Conservation (phyloP, 2,888 invertebrate genomes). For the Phaedon cochleariae region DNA sequence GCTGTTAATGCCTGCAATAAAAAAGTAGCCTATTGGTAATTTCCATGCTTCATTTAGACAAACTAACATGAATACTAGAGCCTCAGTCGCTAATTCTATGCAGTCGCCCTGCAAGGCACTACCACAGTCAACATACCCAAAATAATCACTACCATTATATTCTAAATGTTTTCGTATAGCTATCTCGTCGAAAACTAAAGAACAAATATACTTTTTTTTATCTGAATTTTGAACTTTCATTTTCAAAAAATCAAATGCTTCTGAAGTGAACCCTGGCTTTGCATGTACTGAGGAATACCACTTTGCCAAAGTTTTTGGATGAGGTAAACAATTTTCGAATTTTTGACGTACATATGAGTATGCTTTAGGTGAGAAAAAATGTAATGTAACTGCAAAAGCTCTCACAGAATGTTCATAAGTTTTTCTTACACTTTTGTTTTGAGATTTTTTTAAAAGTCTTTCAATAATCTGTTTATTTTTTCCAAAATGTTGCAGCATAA, state of each 20-base stretch:
- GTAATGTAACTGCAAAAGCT: background rate
- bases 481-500: too few relatives aligned
- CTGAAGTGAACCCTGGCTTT: slow-evolving; percentile 32
- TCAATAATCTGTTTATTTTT: too few relatives aligned
- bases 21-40: slow-evolving; percentile 33
- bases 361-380: slow-evolving; percentile 27
- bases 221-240: slow-evolving; percentile 22
- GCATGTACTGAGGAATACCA: slow-evolving; percentile 34
- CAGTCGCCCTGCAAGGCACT: slow-evolving; percentile 28
- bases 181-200: slow-evolving; percentile 39
- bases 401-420: too few relatives aligned
- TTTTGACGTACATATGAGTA: slow-evolving; percentile 31
- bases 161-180: slow-evolving; percentile 36
- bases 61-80: slow-evolving; percentile 32
- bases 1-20: slow-evolving; percentile 27
- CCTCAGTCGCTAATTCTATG: slow-evolving; percentile 33
- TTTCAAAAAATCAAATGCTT: slow-evolving; percentile 32
- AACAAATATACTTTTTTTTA: slow-evolving; percentile 30
- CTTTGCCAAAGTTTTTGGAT: slow-evolving; percentile 28
- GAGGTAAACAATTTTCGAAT: slow-evolving; percentile 31
- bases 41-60: slow-evolving; percentile 35
- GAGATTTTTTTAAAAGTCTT: too few relatives aligned
- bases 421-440: too few relatives aligned
- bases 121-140: slow-evolving; percentile 40
- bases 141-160: slow-evolving; percentile 32